phyloP scores from a whole-genome alignment of 2,797 vertebrate genomes.

The Graptemys geographica region DNA sequence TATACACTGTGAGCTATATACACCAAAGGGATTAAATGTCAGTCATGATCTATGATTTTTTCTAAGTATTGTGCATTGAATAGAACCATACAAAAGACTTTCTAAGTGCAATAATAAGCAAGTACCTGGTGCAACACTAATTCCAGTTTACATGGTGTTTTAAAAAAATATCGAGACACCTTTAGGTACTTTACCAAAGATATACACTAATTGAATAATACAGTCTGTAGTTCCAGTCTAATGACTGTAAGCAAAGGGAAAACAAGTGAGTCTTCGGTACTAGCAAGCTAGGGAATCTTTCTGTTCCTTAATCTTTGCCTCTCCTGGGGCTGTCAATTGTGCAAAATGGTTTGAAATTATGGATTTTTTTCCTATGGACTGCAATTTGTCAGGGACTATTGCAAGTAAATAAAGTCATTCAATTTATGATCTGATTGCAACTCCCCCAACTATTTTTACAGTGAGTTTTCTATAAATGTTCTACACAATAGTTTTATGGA shows the following conservation, averaged over 20 bases:
- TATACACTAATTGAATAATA: slow-evolving; percentile 66
- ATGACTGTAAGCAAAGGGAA: slow-evolving; percentile 38
- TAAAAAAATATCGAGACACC: slow-evolving; percentile 20
- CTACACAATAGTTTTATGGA: background rate
- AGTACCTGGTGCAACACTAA: slow-evolving; percentile 30
- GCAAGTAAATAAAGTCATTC: slow-evolving; percentile 70
- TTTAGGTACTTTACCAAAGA: slow-evolving; percentile 53
- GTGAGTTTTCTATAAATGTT: slow-evolving; percentile 50
- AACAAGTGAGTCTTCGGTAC: slow-evolving; percentile 56
- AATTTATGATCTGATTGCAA: slow-evolving; percentile 58
- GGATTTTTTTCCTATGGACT: slow-evolving; percentile 65
- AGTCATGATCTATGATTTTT: slow-evolving; percentile 2
- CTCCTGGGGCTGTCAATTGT: slow-evolving; percentile 66
- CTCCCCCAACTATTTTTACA: slow-evolving; percentile 44
- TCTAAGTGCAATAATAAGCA: slow-evolving; percentile 38
- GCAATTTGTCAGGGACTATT: slow-evolving; percentile 63
- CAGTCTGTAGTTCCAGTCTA: slow-evolving; percentile 38
- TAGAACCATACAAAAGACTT: slow-evolving; percentile 37
- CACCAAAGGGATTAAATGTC: slow-evolving; percentile 6
- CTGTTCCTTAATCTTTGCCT: slow-evolving; percentile 63
- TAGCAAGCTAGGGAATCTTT: slow-evolving; percentile 50
- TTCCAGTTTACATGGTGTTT: slow-evolving; percentile 17
- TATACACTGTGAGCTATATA: rapidly evolving
- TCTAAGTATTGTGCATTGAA: background rate
- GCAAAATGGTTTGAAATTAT: slow-evolving; percentile 69